A percentile compares a stretch with the other conserved stretches of the same genome.
phyloP scores from a whole-genome alignment of 2,888 invertebrate genomes.

The Melangyna quadrimaculata region DNA sequence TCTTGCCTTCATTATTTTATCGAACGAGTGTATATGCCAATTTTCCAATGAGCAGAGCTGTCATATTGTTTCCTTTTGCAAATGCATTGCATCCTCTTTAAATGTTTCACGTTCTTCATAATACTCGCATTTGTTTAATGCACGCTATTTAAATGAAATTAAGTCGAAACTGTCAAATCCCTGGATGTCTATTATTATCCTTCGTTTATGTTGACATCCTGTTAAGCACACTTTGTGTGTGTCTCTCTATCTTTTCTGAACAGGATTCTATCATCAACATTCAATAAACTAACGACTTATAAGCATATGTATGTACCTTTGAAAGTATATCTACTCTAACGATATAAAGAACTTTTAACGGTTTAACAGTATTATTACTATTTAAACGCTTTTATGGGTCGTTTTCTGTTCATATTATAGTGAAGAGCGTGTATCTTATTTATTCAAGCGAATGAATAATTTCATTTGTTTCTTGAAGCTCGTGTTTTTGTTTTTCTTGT shows the following conservation, averaged over 20 bases:
- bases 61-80: slow-evolving; percentile 44
- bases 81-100: neutral
- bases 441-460: slow-evolving; percentile 36
- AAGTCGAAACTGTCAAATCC: slow-evolving; percentile 53
- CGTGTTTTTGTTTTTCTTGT: neutral
- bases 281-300: slow-evolving; percentile 7
- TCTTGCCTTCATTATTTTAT: neutral
- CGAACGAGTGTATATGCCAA: neutral
- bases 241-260: neutral
- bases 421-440: neutral
- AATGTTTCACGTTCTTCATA: neutral
- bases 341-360: slow-evolving; percentile 23
- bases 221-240: slow-evolving; percentile 4
- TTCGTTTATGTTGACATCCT: slow-evolving; percentile 39
- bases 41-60: slow-evolving; percentile 25
- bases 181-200: slow-evolving; percentile 52
- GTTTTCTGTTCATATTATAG: neutral
- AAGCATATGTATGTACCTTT: neutral
- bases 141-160: slow-evolving; percentile 36
- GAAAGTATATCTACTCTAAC: neutral
- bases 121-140: neutral
- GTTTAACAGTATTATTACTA: slow-evolving; percentile 45
- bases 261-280: neutral
- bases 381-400: slow-evolving; percentile 25
- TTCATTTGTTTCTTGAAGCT: neutral